Percentiles rank a stretch among this genome's conserved stretches.
phyloP scores from a whole-genome alignment of 2,113 vertebrate genomes.

The Castor canadensis region DNA sequence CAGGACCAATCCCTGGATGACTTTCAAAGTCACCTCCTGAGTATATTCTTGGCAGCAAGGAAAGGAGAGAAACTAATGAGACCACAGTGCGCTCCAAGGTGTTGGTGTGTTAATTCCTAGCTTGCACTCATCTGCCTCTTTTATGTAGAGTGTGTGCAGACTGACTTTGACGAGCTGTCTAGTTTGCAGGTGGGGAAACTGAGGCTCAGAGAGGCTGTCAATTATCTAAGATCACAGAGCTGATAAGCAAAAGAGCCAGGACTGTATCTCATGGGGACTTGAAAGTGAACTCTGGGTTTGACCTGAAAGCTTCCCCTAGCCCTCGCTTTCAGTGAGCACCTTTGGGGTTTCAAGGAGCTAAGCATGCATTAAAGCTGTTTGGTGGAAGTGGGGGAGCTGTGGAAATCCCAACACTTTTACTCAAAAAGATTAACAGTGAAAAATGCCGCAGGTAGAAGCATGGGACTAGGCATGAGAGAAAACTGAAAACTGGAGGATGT shows the following conservation, averaged over 20 bases:
- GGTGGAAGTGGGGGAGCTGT: background rate
- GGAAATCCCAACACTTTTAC: background rate
- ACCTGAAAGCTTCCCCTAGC: background rate
- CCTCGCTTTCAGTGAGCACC: background rate
- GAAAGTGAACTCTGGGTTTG: background rate
- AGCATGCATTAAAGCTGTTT: background rate
- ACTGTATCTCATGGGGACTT: background rate
- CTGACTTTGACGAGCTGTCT: background rate
- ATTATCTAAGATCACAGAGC: background rate
- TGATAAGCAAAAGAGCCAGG: background rate
- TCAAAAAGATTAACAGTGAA: slow-evolving; percentile 10
- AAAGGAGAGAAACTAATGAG: background rate
- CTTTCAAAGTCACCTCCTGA: background rate
- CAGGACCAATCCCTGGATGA: background rate
- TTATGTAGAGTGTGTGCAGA: background rate
- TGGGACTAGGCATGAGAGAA: background rate
- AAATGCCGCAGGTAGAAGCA: background rate
- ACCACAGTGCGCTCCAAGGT: background rate
- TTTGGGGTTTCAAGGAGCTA: background rate
- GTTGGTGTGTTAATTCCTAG: background rate
- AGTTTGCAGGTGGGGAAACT: slow-evolving; percentile 18
- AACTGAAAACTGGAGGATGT: background rate
- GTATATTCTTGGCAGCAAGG: background rate
- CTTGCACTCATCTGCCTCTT: background rate
- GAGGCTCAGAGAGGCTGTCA: background rate